Evolutionary conservation across 2,888 invertebrate genomes (phyloP), one percentile per base, ranked within the genome.

Genomic region (Junonia oenone): DNA sequence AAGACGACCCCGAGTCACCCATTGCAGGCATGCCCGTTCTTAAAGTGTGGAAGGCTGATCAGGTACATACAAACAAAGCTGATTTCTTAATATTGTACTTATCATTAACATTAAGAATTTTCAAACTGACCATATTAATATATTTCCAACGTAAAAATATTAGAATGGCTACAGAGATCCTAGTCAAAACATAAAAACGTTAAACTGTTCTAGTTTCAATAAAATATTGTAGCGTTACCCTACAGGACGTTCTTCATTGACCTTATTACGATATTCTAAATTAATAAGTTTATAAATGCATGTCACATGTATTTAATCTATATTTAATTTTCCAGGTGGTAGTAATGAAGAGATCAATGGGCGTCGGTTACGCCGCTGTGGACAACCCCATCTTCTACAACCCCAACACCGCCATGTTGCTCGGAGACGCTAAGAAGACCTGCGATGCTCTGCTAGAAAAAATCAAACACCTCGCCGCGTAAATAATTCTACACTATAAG

Each of bases 301-400:
- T 6, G 6, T 17, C 29, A 17, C 43, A 38, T 50, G 6, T n/a
- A n/a, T n/a, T n/a, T n/a, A n/a, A n/a, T n/a, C n/a, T n/a, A n/a
- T 38, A 46, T 45, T 56, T 57, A 29, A 29, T 11, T 5, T 29
- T 29, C 15, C 65, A 95, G 95, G 95, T 96, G 45, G 93, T 97
- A 45, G 96, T 97, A 6, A 96, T 97, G 96, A 97, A 97, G 89
- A 91, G 97, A 67, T 95, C 96, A 0, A 92, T 97, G 71, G 97
- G 96, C 49, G 96, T 96, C 0, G 94, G 97, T 1, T 97, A 97
- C 78, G 97, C 97, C 0, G 97, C 97, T 0, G 97, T 97, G 0
- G 97, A 97, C 81, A 97, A 97, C 82, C 97, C 97, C 5, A 94
- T 97, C 63, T 97, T 97, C 91, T 97, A 96, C 91, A 97, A 96